Base-by-base conservation (phyloP, 2,113 vertebrate genomes). In the Phyllostomus hastatus region DNA sequence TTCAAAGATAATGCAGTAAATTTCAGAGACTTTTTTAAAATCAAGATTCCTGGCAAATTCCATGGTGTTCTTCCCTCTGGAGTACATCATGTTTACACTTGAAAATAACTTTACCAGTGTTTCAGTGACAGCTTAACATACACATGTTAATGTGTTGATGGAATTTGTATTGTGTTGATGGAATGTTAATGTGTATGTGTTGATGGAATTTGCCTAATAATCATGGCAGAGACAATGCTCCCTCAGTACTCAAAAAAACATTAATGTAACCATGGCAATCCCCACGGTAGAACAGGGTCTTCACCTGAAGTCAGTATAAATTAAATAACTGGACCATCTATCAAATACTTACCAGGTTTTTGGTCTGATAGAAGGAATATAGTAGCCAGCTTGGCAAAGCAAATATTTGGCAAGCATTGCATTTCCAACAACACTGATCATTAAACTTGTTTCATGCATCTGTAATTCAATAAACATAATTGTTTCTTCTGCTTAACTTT, bases 391-490 rank as follows among this genome's bases (percentile, higher is more conserved):
- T 52, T 94, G 90, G 38, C 64, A 95, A 95, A 95, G 52, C 96
- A 97, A 98, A 97, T 97, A 97, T 96, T 98, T 97, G 84, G 88
- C 28, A 96, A 98, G 89, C 28, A 96, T 75, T 90, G 24, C n/a
- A 89, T 96, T 97, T 97, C 67, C 57, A 90, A 83, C 93, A 61
- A 96, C 97, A 97, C 79, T 90, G 94, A 88, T 98, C 97, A 98
- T 97, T 97, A 90, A 69, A 78, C 54, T 86, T 97, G 66, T 98
- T 96, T 94, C 31, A 59, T 54, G 84, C 10, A 70, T 38, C 50
- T 95, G 14, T 97, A 98, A 98, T 90, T 97, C 92, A 96, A 98
- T 98, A 97, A 97, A 92, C 95, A 93, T 97, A 98, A 98, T 98
- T 97, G 90, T 33, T 28, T 98, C 92, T 97, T 97, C 90, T 90